These are phyloP conservation scores for Sympetrum striolatum DNA, from an alignment of 2,888 invertebrate genomes.

Conservation along the genomic window DNA sequence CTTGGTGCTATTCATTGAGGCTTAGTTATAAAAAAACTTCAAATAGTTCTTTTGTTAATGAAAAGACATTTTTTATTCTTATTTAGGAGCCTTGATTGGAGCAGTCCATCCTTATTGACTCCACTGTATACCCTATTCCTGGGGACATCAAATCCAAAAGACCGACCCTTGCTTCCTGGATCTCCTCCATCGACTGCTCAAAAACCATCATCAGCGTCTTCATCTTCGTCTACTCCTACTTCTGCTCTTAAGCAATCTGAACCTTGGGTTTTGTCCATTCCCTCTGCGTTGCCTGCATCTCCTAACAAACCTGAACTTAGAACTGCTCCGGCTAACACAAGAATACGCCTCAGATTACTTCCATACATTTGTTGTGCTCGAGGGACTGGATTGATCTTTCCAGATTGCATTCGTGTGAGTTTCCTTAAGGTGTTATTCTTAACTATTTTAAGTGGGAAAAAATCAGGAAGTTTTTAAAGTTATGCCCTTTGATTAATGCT, in stretches of 20 bases:
- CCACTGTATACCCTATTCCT: slow-evolving; percentile 82
- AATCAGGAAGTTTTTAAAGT: background rate
- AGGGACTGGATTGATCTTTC: slow-evolving; percentile 61
- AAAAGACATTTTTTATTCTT: slow-evolving; percentile 49
- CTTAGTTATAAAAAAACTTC: no score
- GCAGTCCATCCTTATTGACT: slow-evolving; percentile 70
- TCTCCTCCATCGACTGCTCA: slow-evolving; percentile 44
- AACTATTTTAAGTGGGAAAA: background rate
- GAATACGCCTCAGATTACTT: slow-evolving; percentile 84
- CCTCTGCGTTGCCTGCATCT: slow-evolving; percentile 30
- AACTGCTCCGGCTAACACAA: slow-evolving; percentile 79
- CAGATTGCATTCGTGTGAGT: slow-evolving; percentile 79
- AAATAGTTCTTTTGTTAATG: background rate
- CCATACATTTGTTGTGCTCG: slow-evolving; percentile 75
- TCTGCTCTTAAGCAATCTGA: background rate
- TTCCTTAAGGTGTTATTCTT: background rate
- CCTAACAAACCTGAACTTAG: slow-evolving; percentile 67
- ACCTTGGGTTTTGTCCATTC: slow-evolving; percentile 30
- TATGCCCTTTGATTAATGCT: background rate
- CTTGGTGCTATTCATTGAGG: no score
- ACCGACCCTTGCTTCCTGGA: slow-evolving; percentile 15
- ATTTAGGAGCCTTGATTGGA: slow-evolving; percentile 78
- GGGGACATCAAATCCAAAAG: slow-evolving; percentile 63
- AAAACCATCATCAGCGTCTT: slow-evolving; percentile 50
- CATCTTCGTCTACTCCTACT: slow-evolving; percentile 45